Base-by-base conservation (phyloP, 2,797 vertebrate genomes). In the Sebastes trivittatus region DNA sequence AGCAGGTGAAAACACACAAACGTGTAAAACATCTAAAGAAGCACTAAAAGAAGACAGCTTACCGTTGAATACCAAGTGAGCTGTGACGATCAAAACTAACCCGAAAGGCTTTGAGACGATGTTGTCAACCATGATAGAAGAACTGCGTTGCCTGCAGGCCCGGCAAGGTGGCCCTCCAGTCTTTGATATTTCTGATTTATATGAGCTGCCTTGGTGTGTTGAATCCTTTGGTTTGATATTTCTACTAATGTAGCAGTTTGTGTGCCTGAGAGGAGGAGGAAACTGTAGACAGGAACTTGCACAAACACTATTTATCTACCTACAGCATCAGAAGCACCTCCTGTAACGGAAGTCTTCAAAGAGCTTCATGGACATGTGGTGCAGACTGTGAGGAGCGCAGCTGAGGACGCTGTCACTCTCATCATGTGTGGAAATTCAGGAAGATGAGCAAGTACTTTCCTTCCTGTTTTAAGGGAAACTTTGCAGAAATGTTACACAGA, bases 271-370 rank as follows among this genome's bases (percentile, higher is more conserved):
- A 29, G 71, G 63, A 90, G 85, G 89, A 91, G 85, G 89, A 92
- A 90, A 89, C 82, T 60, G 81, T 16, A 75, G 78, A 65, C 91
- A 93, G 92, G 92, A 92, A 92, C 91, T 91, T 62, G 69, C 78
- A 67, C n/a, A 6, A 81, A 71, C 76, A 78, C 42, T 20, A 77
- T 82, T 77, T 86, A 78, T 78, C 78, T 78, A 52, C 78, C 72
- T 68, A 80, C 61, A 42, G 49, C 23, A 29, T 75, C 68, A 80
- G 4, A 87, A 49, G 80, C 85, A 7, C 92, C 87, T 90, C 89
- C 87, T 82, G 82, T 27, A 78, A 76, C 82, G 56, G 82, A 88
- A 88, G 84, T 69, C 86, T 72, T 86, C 84, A 82, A 78, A 82
- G 81, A 36, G 22, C 16, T 59, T 91, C 75, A 72, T 86, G 85